Conservation (phyloP, 2,797 vertebrate species). For the Dermochelys coriacea region DNA sequence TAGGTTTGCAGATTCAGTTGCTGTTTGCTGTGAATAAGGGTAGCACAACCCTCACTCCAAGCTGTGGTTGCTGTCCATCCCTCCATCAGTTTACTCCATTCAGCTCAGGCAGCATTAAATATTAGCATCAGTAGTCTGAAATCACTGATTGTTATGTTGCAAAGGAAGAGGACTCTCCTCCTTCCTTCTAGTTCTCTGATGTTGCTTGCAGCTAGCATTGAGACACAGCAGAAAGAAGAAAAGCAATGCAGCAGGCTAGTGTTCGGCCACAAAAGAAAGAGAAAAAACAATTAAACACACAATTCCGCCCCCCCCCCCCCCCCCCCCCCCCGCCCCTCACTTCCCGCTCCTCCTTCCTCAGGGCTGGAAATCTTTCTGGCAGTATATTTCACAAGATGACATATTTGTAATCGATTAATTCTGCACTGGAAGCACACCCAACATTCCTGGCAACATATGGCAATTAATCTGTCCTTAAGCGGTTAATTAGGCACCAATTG, state of each 20-base stretch:
- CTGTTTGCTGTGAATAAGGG: rapidly evolving
- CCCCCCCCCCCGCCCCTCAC: rapidly evolving
- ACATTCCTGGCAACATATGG: slow-evolving; percentile 68
- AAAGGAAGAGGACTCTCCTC: rapidly evolving
- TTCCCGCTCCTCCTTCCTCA: neutral
- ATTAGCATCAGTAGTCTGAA: rapidly evolving
- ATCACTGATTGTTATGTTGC: rapidly evolving
- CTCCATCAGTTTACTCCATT: rapidly evolving
- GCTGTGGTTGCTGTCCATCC: rapidly evolving
- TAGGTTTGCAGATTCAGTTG: neutral
- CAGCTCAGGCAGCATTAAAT: rapidly evolving
- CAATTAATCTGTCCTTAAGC: slow-evolving; percentile 73
- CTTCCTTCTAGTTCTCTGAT: rapidly evolving
- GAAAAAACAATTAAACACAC: rapidly evolving
- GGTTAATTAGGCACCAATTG: slow-evolving; percentile 73
- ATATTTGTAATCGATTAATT: slow-evolving; percentile 55
- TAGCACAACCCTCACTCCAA: rapidly evolving
- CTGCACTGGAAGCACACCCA: slow-evolving; percentile 37
- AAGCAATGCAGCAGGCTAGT: rapidly evolving
- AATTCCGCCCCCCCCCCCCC: rapidly evolving
- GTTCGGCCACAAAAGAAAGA: rapidly evolving
- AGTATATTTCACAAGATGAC: neutral
- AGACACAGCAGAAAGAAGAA: rapidly evolving
- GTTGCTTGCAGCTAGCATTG: neutral
- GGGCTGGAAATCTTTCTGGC: neutral